Base-by-base conservation (phyloP, 1,140 invertebrate species). In the Colletes latitarsis region DNA sequence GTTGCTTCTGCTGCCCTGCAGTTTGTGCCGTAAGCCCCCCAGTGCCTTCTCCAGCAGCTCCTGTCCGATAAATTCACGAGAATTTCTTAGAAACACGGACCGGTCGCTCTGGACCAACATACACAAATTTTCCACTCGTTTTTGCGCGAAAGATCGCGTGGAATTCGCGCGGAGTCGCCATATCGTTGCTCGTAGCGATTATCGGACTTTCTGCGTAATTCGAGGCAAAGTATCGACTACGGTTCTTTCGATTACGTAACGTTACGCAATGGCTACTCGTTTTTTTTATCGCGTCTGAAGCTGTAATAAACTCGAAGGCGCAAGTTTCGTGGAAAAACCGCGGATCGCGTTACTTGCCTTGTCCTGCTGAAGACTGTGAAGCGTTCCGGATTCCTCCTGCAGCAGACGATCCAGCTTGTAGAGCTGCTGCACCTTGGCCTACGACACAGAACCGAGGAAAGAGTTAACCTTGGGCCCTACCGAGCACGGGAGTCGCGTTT, bases 301-400 rank as follows among this genome's bases (percentile, higher is more conserved):
- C 43, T 9, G 58, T 1, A 52, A 14, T 4, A 55, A 46, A 14
- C 30, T 30, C 30, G 30, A 30, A 30, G 30, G 30, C 30, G 30
- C 30, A 30, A 30, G 30, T 30, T 30, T 46, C 43, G 43, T 46
- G 9, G 49, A 49, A 49, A 49, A 9, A 49, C 10, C 10, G 8
- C 4, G 5, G 9, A 66, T 63, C 21, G 62, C 41, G n/a, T 43
- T 82, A 87, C 90, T 86, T 88, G 95, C 95, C 94, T 97, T 97
- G 90, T 98, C 97, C 84, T 97, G 96, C 88, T 97, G 97, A 55
- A 98, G 94, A 88, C 96, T 96, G 89, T 97, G 96, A 66, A 98
- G 93, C 72, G 96, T 96, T 55, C 96, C 95, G 6, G 97, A 97
- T 92, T 98, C 97, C 90, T 98, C 96, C 85, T 98, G 97, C n/a